Conservation (phyloP, 2,888 invertebrate species). For the Conistra vaccinii region DNA sequence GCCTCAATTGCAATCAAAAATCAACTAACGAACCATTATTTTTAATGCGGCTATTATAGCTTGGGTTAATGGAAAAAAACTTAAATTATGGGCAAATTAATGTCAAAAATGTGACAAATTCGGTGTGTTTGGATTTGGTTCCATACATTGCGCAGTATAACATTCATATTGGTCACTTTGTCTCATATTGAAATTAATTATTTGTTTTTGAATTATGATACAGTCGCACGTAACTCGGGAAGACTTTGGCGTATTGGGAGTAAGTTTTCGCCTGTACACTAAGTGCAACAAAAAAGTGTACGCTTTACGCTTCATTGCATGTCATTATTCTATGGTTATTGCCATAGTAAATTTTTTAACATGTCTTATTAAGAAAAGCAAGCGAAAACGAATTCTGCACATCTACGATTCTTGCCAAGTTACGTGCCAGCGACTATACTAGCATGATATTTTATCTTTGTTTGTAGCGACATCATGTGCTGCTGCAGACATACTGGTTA, state of each 20-base stretch:
- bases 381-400: too few species aligned
- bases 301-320: too few species aligned
- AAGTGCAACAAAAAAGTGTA: too few species aligned
- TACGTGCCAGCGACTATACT: too few species aligned
- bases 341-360: too few species aligned
- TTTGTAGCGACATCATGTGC: neutral
- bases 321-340: too few species aligned
- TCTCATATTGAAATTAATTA: neutral
- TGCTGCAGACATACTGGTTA: too few species aligned
- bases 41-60: slow-evolving; percentile 28
- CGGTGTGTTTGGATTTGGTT: neutral
- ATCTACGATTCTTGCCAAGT: too few species aligned
- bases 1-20: slow-evolving; percentile 11
- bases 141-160: neutral
- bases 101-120: slow-evolving; percentile 19
- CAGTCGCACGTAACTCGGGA: too few species aligned
- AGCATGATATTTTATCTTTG: neutral
- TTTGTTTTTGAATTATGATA: neutral
- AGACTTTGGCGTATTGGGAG: too few species aligned
- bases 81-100: neutral
- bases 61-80: slow-evolving; percentile 29
- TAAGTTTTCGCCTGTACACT: too few species aligned
- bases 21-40: slow-evolving; percentile 34
- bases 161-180: neutral
- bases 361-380: too few species aligned